These are phyloP conservation scores for Cebuella pygmaea DNA, from an alignment of 2,797 vertebrate species.

Conservation along the genomic window DNA sequence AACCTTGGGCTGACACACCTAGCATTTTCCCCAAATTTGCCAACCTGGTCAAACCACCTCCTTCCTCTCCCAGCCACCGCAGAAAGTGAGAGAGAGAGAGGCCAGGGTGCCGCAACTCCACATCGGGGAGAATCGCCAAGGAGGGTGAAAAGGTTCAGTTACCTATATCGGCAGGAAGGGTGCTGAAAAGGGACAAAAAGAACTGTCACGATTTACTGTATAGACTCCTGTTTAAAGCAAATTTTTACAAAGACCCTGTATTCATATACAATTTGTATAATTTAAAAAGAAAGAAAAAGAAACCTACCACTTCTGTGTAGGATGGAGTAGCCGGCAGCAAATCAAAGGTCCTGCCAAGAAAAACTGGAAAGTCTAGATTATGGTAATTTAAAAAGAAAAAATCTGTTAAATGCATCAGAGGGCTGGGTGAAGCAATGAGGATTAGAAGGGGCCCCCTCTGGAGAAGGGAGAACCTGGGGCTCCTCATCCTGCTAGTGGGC, in stretches of 20 bases:
- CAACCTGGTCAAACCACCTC: neutral
- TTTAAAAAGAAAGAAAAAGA: neutral
- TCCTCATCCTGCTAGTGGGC: fast-evolving
- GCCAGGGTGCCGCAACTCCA: neutral
- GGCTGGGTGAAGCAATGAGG: neutral
- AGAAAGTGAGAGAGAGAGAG: neutral
- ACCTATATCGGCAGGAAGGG: neutral
- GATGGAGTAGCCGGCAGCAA: neutral
- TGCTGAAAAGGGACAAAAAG: neutral
- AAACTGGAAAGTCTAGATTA: conserved; percentile 64
- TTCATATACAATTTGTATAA: neutral
- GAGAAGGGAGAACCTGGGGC: neutral
- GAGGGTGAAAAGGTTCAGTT: neutral
- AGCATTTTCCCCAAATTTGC: neutral
- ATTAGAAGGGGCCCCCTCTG: neutral
- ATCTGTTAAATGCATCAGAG: neutral
- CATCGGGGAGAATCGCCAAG: neutral
- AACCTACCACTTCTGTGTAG: neutral
- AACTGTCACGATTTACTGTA: neutral
- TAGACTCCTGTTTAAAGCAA: neutral
- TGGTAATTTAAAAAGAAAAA: neutral
- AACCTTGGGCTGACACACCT: neutral
- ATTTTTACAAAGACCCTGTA: neutral
- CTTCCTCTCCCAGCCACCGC: neutral
- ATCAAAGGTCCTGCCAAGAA: conserved; percentile 49